Evolutionary conservation across 2,113 vertebrate genomes (phyloP).

Genomic region (Dipodomys merriami): DNA sequence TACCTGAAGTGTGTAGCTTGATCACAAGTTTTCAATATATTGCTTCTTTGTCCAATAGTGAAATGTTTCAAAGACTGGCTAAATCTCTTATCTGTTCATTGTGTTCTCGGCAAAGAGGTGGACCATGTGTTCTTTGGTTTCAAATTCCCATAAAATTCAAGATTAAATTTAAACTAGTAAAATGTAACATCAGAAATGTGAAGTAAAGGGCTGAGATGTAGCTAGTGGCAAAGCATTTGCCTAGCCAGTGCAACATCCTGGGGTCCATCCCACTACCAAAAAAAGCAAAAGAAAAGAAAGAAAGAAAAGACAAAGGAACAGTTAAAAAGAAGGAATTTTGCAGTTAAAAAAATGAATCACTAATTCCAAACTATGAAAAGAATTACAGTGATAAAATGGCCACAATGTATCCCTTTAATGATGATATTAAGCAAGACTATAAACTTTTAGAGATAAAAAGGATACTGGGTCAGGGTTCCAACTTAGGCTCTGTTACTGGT

Average conservation of each 20-base stretch:
- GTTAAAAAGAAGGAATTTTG: neutral
- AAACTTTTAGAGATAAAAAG: neutral
- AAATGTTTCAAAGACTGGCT: neutral
- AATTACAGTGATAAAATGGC: neutral
- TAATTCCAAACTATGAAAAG: neutral
- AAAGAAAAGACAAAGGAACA: too few species aligned
- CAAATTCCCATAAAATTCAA: neutral
- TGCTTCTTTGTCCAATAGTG: neutral
- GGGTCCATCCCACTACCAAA: too few species aligned
- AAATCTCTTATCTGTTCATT: neutral
- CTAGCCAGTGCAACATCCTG: too few species aligned
- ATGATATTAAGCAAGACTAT: neutral
- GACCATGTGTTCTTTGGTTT: neutral
- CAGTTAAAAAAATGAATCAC: neutral
- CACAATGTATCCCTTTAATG: neutral
- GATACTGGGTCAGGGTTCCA: neutral
- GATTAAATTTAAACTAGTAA: neutral
- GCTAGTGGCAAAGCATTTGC: too few species aligned
- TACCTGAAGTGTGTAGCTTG: neutral
- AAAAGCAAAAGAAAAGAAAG: too few species aligned
- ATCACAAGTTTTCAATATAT: neutral
- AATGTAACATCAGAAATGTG: neutral
- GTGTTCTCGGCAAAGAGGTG: neutral
- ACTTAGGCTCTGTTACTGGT: neutral
- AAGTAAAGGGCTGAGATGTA: too few species aligned